Percentiles rank a stretch among this genome's conserved stretches.
phyloP scores from a whole-genome alignment of 2,888 invertebrate species.

The Dicranocentrus wangi region DNA sequence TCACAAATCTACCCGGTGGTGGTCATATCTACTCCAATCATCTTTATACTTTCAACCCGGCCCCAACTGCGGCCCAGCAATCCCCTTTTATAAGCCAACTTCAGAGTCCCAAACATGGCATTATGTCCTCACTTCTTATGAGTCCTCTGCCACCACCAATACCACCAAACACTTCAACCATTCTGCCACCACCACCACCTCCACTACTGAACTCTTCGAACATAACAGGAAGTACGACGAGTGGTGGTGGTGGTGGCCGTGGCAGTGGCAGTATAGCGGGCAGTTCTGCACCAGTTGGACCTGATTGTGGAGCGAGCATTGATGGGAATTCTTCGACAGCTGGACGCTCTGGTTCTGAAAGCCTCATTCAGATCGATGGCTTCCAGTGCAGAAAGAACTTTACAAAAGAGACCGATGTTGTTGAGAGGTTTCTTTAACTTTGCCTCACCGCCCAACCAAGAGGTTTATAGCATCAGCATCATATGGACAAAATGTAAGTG shows the following conservation, averaged over 20 bases:
- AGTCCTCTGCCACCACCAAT: constrained; percentile 53
- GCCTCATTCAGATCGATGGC: constrained; percentile 72
- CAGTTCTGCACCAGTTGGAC: constrained; percentile 53
- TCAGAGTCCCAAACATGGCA: constrained; percentile 64
- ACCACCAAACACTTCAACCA: constrained; percentile 43
- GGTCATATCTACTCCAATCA: constrained; percentile 72
- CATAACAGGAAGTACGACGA: too few relatives aligned
- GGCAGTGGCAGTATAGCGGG: neutral
- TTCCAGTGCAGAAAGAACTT: constrained; percentile 71
- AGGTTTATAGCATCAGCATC: too few relatives aligned
- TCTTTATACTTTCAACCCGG: constrained; percentile 70
- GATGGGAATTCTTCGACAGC: constrained; percentile 69
- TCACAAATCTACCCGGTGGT: constrained; percentile 45
- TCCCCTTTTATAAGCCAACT: constrained; percentile 55
- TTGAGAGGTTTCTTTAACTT: constrained; percentile 72
- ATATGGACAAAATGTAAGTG: too few relatives aligned
- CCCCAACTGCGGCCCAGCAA: constrained; percentile 60
- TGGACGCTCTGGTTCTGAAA: constrained; percentile 68
- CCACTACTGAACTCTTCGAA: constrained; percentile 24
- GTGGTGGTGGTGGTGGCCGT: too few relatives aligned
- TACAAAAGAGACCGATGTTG: constrained; percentile 71
- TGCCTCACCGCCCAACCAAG: constrained; percentile 3
- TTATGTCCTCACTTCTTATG: constrained; percentile 45
- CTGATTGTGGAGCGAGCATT: constrained; percentile 53
- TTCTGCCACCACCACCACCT: constrained; percentile 43